Base-by-base conservation (phyloP, 2,888 invertebrate species). In the Clusia tigrina region DNA sequence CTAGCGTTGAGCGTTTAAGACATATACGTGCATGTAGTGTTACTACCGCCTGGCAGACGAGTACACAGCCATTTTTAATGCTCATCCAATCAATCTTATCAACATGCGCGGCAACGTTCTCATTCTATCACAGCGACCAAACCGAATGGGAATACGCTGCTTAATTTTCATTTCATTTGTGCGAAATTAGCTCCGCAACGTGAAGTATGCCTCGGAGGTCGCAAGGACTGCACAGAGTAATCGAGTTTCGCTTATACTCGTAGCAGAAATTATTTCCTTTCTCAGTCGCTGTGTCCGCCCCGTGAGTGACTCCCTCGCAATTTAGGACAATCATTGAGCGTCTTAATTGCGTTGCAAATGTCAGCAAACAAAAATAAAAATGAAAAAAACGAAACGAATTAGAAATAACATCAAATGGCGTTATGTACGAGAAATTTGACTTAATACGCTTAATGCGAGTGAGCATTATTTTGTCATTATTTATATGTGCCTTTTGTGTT, bases 401-500 rank as follows among this genome's bases (percentile, higher is more conserved):
- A 42, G n/a, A 66, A 53, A 22, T 59, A 63, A 66, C 63, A 73
- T 71, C 67, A 73, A 76, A 76, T 74, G 72, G 69, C 72, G 67
- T 74, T 76, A 76, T 75, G 76, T 76, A 73, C 70, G 69, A 69
- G 42, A 60, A 77, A 78, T 76, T 78, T 78, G 76, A 76, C 78
- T 78, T 78, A 76, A 77, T 76, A 74, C 77, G 72, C 74, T 73
- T 77, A 76, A 73, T 76, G 76, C 70, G 74, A 57, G 73, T n/a
- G n/a, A 57, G 64, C 74, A 74, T 78, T 78, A 78, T 77, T 77
- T 72, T 74, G 78, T 77, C 71, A 77, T 72, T 76, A 74, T 79
- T 72, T 75, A 71, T 71, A 60, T 58, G 54, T 46, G 23, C 23
- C 48, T 53, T 57, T 58, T 59, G 53, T n/a, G n/a, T 62, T 56